A percentile compares a stretch with the other conserved stretches of the same genome.
phyloP scores from a whole-genome alignment of 1,140 invertebrate species.

The Hypsibius dujardini region DNA sequence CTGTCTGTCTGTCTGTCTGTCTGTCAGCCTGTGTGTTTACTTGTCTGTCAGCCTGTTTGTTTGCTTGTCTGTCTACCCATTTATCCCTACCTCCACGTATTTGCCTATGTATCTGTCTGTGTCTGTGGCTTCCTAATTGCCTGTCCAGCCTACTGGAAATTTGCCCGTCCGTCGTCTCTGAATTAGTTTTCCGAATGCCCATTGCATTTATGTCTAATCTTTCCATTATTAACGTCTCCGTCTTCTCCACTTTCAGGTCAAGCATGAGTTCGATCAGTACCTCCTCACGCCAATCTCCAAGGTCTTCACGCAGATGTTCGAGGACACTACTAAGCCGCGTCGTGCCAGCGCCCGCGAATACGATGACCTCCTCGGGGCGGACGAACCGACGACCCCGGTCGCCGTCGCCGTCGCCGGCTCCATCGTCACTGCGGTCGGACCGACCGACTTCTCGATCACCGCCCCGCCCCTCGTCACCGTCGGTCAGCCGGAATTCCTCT shows the following conservation, averaged over 20 bases:
- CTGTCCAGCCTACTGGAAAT: too few species aligned
- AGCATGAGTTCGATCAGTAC: neutral
- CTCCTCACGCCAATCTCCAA: neutral
- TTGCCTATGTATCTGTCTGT: too few species aligned
- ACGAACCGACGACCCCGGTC: neutral
- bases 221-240: neutral
- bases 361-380: neutral
- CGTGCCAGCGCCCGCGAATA: constrained; percentile 8
- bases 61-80: too few species aligned
- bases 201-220: neutral
- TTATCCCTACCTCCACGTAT: too few species aligned
- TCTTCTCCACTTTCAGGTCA: constrained; percentile 1
- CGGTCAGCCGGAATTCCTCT: neutral
- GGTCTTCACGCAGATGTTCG: neutral
- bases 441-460: neutral
- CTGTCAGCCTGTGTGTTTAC: neutral
- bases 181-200: neutral
- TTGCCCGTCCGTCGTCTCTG: neutral
- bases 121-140: too few species aligned
- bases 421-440: neutral
- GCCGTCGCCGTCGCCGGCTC: too few species aligned
- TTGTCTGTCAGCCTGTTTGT: too few species aligned
- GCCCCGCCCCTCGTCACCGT: neutral
- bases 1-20: too few species aligned
- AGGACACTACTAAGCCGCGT: neutral